Evolutionary conservation across 1,140 invertebrate genomes (phyloP).

Genomic region (Drosophila virilis): DNA sequence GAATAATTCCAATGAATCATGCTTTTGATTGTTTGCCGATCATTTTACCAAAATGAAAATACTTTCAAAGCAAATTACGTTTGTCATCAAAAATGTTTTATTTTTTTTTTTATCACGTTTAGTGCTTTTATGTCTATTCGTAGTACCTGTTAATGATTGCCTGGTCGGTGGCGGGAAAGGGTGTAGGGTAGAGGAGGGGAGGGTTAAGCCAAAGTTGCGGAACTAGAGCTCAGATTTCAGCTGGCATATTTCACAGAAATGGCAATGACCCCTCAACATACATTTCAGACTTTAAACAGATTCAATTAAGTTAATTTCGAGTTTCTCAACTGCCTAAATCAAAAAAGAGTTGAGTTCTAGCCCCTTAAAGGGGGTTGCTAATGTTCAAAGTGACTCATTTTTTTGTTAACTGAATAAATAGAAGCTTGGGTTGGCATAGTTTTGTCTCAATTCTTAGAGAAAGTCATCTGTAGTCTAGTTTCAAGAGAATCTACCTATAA

Average conservation of each 20-base stretch:
- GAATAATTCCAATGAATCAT: neutral
- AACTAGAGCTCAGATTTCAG: conserved; percentile 5
- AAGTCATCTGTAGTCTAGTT: too few species aligned
- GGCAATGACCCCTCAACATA: conserved; percentile 28
- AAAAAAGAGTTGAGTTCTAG: neutral
- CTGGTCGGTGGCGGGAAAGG: too few species aligned
- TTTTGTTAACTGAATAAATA: too few species aligned
- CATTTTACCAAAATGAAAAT: conserved; percentile 8
- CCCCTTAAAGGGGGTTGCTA: too few species aligned
- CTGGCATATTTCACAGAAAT: conserved; percentile 9
- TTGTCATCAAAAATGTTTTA: conserved; percentile 16
- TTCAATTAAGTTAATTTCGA: neutral
- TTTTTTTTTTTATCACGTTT: neutral
- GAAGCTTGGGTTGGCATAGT: too few species aligned
- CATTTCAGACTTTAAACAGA: neutral
- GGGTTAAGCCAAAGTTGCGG: neutral
- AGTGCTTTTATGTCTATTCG: conserved; percentile 8
- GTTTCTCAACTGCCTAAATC: too few species aligned
- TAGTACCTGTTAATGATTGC: conserved; percentile 15
- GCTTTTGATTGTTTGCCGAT: neutral
- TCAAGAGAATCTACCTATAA: too few species aligned
- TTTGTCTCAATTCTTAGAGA: too few species aligned
- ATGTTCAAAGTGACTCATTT: too few species aligned
- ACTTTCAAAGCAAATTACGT: neutral
- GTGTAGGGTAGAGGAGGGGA: neutral